A percentile compares a stretch with the other conserved stretches of the same genome.
These are phyloP conservation scores for Lasioglossum albipes DNA, from an alignment of 1,140 invertebrate genomes.

Conservation along the genomic window DNA sequence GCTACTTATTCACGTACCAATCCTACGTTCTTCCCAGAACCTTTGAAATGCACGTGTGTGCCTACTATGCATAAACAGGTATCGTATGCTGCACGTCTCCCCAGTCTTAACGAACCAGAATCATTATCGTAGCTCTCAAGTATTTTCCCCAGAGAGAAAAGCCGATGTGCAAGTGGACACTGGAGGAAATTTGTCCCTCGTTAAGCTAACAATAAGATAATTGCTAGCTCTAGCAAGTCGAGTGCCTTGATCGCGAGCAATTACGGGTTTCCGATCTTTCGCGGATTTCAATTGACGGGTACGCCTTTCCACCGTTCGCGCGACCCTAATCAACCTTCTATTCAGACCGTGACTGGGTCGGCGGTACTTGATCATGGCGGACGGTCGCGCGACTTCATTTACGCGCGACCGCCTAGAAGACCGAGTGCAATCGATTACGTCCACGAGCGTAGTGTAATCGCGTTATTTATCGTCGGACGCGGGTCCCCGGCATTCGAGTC, in stretches of 20 bases:
- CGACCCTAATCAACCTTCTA: slow-evolving; percentile 34
- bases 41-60: too few relatives aligned
- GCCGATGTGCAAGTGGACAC: not conserved
- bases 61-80: too few relatives aligned
- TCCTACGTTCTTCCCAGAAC: too few relatives aligned
- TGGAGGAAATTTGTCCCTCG: slow-evolving; percentile 9
- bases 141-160: not conserved
- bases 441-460: slow-evolving; percentile 43
- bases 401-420: slow-evolving; percentile 19
- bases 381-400: slow-evolving; percentile 37
- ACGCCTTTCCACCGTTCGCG: not conserved
- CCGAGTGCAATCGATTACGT: slow-evolving; percentile 47
- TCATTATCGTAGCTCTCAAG: not conserved
- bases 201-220: not conserved
- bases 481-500: not conserved
- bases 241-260: slow-evolving; percentile 10
- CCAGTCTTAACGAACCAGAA: not conserved
- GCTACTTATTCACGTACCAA: too few relatives aligned
- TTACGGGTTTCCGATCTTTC: not conserved
- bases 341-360: slow-evolving; percentile 8
- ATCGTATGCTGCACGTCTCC: too few relatives aligned
- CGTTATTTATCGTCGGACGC: slow-evolving; percentile 48
- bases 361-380: slow-evolving; percentile 17
- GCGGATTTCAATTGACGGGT: slow-evolving; percentile 21
- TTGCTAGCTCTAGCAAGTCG: not conserved